Evolutionary conservation across 2,113 vertebrate genomes (phyloP).

Genomic region (Calonectris borealis): DNA sequence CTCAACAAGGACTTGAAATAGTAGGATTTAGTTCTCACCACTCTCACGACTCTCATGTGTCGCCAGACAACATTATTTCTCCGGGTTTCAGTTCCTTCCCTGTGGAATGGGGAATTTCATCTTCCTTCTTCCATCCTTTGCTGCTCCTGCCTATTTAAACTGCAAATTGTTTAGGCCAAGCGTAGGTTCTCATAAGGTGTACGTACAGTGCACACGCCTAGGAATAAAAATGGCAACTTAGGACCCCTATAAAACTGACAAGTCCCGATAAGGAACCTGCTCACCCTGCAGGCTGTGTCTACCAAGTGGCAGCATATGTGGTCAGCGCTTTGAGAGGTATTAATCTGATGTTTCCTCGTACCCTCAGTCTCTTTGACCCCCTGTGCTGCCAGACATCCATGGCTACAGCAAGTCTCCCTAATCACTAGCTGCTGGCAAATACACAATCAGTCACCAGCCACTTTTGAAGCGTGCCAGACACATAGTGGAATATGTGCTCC

Average conservation of each 20-base stretch:
- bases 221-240: background rate
- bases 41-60: background rate
- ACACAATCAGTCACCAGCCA: constrained; percentile 25
- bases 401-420: background rate
- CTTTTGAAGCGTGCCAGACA: constrained; percentile 20
- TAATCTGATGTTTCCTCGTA: background rate
- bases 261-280: background rate
- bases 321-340: background rate
- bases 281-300: background rate
- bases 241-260: background rate
- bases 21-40: background rate
- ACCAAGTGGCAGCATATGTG: background rate
- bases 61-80: background rate
- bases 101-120: background rate
- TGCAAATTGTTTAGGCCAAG: background rate
- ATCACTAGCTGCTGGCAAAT: constrained; percentile 13
- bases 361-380: background rate
- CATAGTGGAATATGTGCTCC: constrained; percentile 15
- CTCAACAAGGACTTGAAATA: background rate
- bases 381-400: background rate
- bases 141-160: background rate
- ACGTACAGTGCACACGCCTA: background rate
- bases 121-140: background rate
- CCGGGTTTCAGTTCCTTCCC: background rate
- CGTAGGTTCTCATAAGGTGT: background rate